These are phyloP conservation scores for Muscina levida DNA, from an alignment of 2,888 invertebrate species.

Conservation along the genomic window DNA sequence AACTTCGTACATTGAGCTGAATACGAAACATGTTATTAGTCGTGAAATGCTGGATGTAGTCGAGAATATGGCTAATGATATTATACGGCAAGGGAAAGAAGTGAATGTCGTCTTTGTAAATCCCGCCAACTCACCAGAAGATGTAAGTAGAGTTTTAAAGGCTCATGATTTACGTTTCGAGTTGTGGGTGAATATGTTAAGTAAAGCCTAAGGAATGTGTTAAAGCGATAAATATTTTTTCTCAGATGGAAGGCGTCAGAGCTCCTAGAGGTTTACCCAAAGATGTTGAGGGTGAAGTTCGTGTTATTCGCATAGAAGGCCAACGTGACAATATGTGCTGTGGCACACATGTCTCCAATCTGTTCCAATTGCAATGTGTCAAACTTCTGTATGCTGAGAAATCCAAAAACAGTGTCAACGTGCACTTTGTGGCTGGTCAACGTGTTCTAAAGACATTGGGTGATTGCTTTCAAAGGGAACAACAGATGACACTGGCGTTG, in stretches of 20 bases:
- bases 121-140: not conserved
- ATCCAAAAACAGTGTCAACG: constrained; percentile 84
- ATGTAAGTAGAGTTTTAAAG: no score
- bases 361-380: constrained; percentile 85
- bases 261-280: constrained; percentile 86
- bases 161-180: no score
- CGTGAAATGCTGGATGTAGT: constrained; percentile 81
- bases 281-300: constrained; percentile 88
- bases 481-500: constrained; percentile 84
- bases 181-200: no score
- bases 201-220: not conserved
- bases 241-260: constrained; percentile 73
- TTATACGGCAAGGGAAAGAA: constrained; percentile 82
- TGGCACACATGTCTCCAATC: constrained; percentile 91
- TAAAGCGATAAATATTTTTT: not conserved
- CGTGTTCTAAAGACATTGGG: constrained; percentile 84
- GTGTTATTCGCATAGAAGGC: constrained; percentile 88
- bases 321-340: constrained; percentile 92
- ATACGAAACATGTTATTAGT: constrained; percentile 81
- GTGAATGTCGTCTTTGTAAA: constrained; percentile 83
- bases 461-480: constrained; percentile 84
- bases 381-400: constrained; percentile 87
- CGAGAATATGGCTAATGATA: constrained; percentile 85
- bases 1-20: constrained; percentile 86
- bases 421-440: constrained; percentile 87